Base-by-base conservation (phyloP, 2,113 vertebrate genomes). In the Hemicordylus capensis region DNA sequence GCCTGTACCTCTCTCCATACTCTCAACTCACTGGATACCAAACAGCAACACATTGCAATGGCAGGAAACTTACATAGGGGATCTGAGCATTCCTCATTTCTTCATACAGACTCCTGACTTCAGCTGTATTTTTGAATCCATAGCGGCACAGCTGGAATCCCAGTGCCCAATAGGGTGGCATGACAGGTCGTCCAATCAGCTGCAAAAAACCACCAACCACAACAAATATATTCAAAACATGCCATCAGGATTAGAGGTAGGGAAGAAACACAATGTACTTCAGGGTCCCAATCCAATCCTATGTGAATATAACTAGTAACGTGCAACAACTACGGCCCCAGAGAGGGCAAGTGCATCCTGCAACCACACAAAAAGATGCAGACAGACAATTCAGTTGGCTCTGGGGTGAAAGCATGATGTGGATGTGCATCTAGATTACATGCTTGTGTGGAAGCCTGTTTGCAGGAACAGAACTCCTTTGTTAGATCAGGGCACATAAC, bases 81-180 rank as follows among this genome's bases (percentile, higher is more conserved):
- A 99, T 98, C 3, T 0, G 0, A 5, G 98, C 97, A 0, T 6
- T 17, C 66, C 69, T 94, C 98, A 98, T 99, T 0, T 72, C 94
- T 0, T 51, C 48, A 85, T 98, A 98, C 0, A 99, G 5, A 17
- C 95, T 10, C 20, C 61, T 1, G 1, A 99, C 92, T 84, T 99
- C 96, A 0, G 48, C 17, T 67, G 97, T 97, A 6, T 97, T 98
- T 24, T 46, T 86, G 48, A 99, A 99, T 46, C 98, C 98, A 42
- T 98, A 99, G 79, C 97, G 98, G 94, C 98, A 98, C 75, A 99
- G 93, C 63, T 99, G 98, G 94, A 98, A 99, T 81, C 98, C 98
- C 89, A 99, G 93, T 66, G 98, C 91, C 98, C 98, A 99, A 89
- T 99, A 99, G 51, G 98, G 91, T 81, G 98, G 98, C 96, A 99